Evolutionary conservation across 2,113 vertebrate genomes (phyloP).

Genomic region (Fregetta grallaria): DNA sequence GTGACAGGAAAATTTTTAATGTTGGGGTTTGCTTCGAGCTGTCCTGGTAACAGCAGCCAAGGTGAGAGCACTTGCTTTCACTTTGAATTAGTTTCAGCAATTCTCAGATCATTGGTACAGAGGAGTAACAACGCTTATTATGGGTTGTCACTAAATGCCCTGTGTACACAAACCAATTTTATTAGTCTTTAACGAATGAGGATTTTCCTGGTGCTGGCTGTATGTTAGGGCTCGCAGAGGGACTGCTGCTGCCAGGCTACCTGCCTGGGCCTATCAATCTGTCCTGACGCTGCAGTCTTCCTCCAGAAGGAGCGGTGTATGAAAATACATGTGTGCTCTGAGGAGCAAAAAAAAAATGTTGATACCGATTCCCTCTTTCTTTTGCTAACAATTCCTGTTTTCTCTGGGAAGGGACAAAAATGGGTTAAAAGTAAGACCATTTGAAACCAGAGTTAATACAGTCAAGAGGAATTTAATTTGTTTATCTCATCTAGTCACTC

Average conservation of each 20-base stretch:
- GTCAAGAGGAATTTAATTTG: not conserved
- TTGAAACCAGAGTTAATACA: not conserved
- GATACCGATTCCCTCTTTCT: not conserved
- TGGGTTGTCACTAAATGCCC: not conserved
- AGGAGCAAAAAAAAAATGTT: not conserved
- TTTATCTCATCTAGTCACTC: not conserved
- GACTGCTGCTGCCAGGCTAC: not conserved
- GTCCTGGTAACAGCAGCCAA: not conserved
- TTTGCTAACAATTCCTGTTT: not conserved
- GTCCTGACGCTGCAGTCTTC: not conserved
- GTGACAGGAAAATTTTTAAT: not conserved
- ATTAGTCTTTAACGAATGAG: not conserved
- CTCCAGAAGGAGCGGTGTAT: not conserved
- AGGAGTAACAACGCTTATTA: not conserved
- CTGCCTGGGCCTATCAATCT: not conserved
- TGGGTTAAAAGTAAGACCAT: not conserved
- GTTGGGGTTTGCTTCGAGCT: fast-evolving
- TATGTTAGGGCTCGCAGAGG: not conserved
- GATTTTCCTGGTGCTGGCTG: not conserved
- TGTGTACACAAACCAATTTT: not conserved
- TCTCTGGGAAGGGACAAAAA: not conserved
- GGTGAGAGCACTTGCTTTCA: not conserved
- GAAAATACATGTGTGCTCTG: not conserved
- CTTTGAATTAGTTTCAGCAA: not conserved
- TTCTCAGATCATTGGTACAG: not conserved